These are phyloP conservation scores for Hirundo rustica DNA, from an alignment of 2,797 vertebrate genomes.

Conservation along the genomic window DNA sequence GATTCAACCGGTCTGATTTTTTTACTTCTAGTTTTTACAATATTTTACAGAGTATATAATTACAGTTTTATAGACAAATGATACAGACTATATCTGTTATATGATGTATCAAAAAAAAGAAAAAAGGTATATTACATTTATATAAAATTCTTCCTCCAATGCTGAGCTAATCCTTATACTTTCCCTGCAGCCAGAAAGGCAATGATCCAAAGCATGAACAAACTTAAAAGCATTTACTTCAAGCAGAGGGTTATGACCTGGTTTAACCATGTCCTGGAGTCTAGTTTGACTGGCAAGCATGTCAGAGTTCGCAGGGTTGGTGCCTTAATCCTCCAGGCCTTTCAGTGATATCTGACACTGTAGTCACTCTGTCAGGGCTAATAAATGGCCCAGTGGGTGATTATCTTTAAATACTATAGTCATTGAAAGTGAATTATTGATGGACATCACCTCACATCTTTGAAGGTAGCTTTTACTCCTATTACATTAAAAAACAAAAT, in stretches of 20 bases:
- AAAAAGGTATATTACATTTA: neutral
- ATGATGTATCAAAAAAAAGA: neutral
- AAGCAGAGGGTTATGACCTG: constrained; percentile 7
- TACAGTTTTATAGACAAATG: neutral
- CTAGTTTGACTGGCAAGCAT: neutral
- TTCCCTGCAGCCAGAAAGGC: neutral
- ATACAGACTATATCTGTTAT: neutral
- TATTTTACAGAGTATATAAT: neutral
- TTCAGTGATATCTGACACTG: neutral
- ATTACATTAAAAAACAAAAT: neutral
- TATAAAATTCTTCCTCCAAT: neutral
- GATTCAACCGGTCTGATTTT: neutral
- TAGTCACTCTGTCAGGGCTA: neutral
- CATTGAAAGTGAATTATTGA: neutral
- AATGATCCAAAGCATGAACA: constrained; percentile 10
- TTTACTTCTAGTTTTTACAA: neutral
- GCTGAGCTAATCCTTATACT: neutral
- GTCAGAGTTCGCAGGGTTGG: neutral
- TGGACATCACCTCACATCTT: neutral
- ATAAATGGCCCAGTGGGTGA: neutral
- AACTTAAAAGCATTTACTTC: constrained; percentile 20
- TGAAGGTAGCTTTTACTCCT: neutral
- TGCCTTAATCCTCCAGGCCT: constrained; percentile 4
- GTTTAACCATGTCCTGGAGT: constrained; percentile 32
- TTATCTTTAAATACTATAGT: constrained; percentile 12